Evolutionary conservation across 2,797 vertebrate genomes (phyloP).

Genomic region (Mionectes olivaceus): DNA sequence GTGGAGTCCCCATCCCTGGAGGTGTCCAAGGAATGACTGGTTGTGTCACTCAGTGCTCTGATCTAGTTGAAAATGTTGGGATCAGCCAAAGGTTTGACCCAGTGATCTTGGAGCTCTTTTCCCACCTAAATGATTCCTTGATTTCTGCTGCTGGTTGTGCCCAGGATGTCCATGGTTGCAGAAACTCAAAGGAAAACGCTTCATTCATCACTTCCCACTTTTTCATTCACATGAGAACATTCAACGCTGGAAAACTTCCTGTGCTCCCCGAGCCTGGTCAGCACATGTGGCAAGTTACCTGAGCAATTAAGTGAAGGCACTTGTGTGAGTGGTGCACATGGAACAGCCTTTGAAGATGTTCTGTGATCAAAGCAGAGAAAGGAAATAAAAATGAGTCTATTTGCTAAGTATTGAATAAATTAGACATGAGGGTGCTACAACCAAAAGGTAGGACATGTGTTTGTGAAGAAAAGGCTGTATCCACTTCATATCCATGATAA

Average conservation of each 20-base stretch:
- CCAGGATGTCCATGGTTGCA: not conserved
- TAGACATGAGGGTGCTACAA: not conserved
- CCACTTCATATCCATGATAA: not conserved
- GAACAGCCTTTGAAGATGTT: not conserved
- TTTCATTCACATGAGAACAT: not conserved
- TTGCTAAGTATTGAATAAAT: constrained; percentile 16
- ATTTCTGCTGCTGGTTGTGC: not conserved
- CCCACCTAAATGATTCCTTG: accelerated
- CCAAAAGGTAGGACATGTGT: not conserved
- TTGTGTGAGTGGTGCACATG: not conserved
- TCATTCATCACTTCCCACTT: not conserved
- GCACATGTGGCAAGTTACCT: not conserved
- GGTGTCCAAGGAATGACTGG: not conserved
- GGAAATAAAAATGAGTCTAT: not conserved
- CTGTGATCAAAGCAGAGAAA: constrained; percentile 37
- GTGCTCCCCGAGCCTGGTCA: not conserved
- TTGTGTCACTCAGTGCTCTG: not conserved
- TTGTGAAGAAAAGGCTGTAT: not conserved
- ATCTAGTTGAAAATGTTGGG: not conserved
- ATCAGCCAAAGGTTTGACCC: accelerated
- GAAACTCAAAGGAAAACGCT: not conserved
- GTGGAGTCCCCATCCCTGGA: not conserved
- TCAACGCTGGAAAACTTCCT: not conserved
- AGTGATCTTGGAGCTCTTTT: accelerated
- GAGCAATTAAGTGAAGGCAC: not conserved